Evolutionary conservation across 1,140 invertebrate species (phyloP).

Genomic region (Batillaria attramentaria): DNA sequence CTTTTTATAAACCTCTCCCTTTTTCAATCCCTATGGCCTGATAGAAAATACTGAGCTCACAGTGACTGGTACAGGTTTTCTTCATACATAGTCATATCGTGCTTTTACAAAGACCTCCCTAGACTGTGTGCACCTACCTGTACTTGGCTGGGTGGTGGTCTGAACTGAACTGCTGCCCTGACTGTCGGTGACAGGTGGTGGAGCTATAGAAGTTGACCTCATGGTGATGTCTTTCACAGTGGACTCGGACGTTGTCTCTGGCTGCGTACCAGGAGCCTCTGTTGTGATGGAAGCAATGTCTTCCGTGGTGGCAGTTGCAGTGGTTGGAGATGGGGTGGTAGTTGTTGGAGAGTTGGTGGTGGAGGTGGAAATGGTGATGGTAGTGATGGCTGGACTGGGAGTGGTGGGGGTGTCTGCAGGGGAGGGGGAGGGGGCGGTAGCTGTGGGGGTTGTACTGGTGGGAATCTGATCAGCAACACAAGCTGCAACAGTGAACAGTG

Average conservation of each 20-base stretch:
- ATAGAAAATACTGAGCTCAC: no score
- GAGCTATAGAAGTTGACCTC: not conserved
- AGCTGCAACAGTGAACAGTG: conserved; percentile 3
- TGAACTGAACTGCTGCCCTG: not conserved
- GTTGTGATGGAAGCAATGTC: no score
- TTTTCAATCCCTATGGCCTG: no score
- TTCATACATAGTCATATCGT: no score
- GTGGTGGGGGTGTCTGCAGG: not conserved
- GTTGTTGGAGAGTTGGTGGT: not conserved
- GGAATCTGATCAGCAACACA: not conserved
- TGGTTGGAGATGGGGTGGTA: not conserved
- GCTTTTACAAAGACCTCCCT: no score
- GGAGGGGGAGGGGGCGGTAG: not conserved
- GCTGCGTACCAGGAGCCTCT: not conserved
- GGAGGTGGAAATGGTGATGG: not conserved
- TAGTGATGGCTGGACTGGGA: not conserved
- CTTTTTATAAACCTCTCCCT: no score
- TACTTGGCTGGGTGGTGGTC: not conserved
- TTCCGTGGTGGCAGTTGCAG: not conserved
- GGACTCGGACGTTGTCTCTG: not conserved
- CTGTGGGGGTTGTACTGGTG: not conserved
- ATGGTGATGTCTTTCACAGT: conserved; percentile 12
- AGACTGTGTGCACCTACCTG: not conserved
- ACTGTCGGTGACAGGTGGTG: not conserved
- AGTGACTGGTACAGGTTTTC: no score